These are phyloP conservation scores for Brachyistius frenatus DNA, from an alignment of 2,113 vertebrate species.

Conservation along the genomic window DNA sequence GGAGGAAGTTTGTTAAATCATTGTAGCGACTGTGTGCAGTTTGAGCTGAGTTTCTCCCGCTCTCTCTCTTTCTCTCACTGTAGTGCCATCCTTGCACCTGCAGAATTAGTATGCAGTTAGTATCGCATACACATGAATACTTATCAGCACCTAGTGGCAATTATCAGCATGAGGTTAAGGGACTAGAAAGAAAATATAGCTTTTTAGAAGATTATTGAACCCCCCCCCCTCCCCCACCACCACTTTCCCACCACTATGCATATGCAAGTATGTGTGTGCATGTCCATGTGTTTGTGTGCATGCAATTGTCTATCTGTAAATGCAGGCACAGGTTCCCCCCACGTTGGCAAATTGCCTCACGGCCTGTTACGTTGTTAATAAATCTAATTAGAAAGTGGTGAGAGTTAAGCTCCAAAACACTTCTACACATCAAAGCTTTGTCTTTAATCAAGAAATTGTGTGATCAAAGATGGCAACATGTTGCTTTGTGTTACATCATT, in stretches of 20 bases:
- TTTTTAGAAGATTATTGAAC: conserved; percentile 54
- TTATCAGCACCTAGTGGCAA: conserved; percentile 64
- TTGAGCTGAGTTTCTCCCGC: conserved; percentile 1
- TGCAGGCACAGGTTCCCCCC: neutral
- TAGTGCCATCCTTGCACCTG: conserved; percentile 66
- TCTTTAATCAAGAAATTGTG: conserved; percentile 28
- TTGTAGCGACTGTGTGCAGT: conserved; percentile 12
- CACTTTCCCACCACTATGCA: neutral
- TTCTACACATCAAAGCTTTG: conserved; percentile 62
- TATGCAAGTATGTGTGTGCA: neutral
- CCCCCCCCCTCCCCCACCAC: conserved; percentile 21
- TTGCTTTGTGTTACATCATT: conserved; percentile 71
- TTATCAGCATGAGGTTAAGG: conserved; percentile 69
- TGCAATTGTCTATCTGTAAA: conserved; percentile 7
- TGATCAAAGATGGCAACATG: conserved; percentile 49
- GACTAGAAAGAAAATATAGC: conserved; percentile 66
- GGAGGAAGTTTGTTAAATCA: conserved; percentile 48
- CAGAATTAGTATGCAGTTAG: conserved; percentile 76
- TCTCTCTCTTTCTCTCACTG: conserved; percentile 11
- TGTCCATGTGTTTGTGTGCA: neutral
- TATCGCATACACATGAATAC: conserved; percentile 58
- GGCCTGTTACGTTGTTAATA: conserved; percentile 56
- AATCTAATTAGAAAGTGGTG: conserved; percentile 62
- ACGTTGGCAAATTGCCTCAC: conserved; percentile 35
- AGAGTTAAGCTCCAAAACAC: conserved; percentile 43